These are phyloP conservation scores for Pipa parva DNA, from an alignment of 2,113 vertebrate species.

Conservation along the genomic window DNA sequence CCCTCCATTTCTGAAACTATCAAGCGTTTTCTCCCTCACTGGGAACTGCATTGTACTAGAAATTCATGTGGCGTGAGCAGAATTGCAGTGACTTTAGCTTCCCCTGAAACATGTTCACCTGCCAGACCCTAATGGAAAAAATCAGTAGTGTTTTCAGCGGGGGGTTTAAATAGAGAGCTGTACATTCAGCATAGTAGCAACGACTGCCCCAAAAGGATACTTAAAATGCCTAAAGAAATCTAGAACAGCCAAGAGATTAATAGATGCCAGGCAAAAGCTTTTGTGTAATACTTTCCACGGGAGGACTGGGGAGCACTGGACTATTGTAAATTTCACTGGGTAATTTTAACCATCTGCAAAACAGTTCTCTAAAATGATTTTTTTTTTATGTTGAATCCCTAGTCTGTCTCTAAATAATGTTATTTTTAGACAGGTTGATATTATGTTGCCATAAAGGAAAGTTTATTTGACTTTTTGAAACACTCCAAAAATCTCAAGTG, in stretches of 20 bases:
- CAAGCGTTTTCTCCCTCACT: background rate
- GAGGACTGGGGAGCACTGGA: background rate
- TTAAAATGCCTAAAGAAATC: conserved; percentile 6
- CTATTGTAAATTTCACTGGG: background rate
- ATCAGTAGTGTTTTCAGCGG: background rate
- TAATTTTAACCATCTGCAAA: conserved; percentile 13
- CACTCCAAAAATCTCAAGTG: background rate
- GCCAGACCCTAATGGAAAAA: conserved; percentile 25
- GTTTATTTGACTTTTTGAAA: background rate
- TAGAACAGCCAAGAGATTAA: background rate
- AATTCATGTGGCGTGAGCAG: background rate
- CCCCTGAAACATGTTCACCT: conserved; percentile 4
- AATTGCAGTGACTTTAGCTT: background rate
- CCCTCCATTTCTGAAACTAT: background rate
- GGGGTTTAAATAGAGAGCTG: background rate
- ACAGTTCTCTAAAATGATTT: background rate
- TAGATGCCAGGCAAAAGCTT: conserved; percentile 13
- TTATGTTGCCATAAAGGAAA: background rate
- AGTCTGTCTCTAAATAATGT: background rate
- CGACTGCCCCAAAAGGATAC: background rate
- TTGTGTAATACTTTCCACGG: background rate
- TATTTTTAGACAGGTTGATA: background rate
- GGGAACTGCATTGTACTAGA: background rate
- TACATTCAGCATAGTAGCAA: background rate
- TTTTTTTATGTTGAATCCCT: background rate